Evolutionary conservation across 92 coral and sea anemone genomes (phyloP), one percentile per base, ranked within the genome.

Genomic region (Actinernus sp.): DNA sequence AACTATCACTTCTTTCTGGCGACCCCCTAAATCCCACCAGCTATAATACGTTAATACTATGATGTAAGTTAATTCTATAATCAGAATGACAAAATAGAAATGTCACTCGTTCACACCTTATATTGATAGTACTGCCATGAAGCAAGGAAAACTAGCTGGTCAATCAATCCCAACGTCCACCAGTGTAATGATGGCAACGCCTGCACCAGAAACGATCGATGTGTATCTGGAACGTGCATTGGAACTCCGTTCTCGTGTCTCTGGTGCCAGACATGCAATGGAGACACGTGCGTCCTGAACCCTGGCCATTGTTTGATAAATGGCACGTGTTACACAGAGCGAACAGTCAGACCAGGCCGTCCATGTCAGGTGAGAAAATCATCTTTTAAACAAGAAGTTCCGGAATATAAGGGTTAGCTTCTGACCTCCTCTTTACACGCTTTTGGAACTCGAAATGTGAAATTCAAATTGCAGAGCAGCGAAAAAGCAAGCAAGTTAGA

Each of bases 231-330:
- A 44, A 52, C 26, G 31, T 68, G 76, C 41, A 33, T 11, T 52
- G 76, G 76, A 26, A 68, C 63, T 7, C 55, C 65, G 14, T 54
- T 68, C 76, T 51, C 62, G 76, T 68, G 76, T 48, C 44, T 61
- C 14, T 55, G 62, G 28, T 68, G 76, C 54, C 63, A 68, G 40
- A 36, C 49, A 12, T 68, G 76, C 28, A 63, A 68, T 55, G 76
- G 76, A 2, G 43, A 27, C 16, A 18, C 38, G 8, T 68, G 76
- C 31, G 26, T 51, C 18, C 55, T 68, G 17, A 52, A 55, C 16
- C 76, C 76, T 54, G 76, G 76, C 14, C 54, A 34, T 44, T 68
- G 76, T 55, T 61, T 68, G 9, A 55, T 68, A 17, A 52, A 54
- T 17, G 66, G 76, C 21, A 68, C 26, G 25, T 68, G 76, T 55